A percentile compares a stretch with the other conserved stretches of the same genome.
Evolutionary conservation across 2,797 vertebrate genomes (phyloP).

Genomic region (Basileuterus tristriatus): DNA sequence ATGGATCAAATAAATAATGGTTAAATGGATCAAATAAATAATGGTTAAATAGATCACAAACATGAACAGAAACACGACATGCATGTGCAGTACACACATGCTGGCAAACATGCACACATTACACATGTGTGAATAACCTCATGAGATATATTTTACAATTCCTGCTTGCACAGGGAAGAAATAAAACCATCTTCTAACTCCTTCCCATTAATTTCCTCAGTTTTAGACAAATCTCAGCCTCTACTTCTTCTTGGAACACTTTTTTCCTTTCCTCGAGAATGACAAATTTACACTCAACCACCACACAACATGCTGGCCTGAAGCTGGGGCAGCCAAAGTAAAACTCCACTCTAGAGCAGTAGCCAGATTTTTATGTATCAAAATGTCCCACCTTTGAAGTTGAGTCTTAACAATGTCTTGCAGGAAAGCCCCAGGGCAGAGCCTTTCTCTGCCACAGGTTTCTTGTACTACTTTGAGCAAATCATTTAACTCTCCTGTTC

Average conservation of each 20-base stretch:
- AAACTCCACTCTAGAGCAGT: background rate
- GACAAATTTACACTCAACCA: background rate
- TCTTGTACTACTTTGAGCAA: background rate
- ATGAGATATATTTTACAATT: background rate
- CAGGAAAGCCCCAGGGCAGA: conserved; percentile 41
- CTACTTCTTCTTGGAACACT: background rate
- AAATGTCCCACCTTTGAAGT: conserved; percentile 14
- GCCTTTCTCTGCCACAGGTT: background rate
- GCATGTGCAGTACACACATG: background rate
- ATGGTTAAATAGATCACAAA: background rate
- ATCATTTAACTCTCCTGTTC: conserved; percentile 1
- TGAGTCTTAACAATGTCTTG: conserved; percentile 32
- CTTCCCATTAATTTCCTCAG: background rate
- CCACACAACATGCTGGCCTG: background rate
- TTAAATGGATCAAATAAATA: background rate
- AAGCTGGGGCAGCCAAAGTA: background rate
- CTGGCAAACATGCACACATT: fast-evolving
- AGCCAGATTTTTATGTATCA: background rate
- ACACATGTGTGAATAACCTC: fast-evolving
- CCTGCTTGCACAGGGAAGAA: background rate
- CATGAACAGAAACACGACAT: fast-evolving
- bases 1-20: background rate
- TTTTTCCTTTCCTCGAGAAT: background rate
- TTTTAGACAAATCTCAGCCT: background rate
- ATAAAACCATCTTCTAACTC: background rate